Base-by-base conservation (phyloP, 2,888 invertebrate genomes). In the Scaptomyza caliginosa region DNA sequence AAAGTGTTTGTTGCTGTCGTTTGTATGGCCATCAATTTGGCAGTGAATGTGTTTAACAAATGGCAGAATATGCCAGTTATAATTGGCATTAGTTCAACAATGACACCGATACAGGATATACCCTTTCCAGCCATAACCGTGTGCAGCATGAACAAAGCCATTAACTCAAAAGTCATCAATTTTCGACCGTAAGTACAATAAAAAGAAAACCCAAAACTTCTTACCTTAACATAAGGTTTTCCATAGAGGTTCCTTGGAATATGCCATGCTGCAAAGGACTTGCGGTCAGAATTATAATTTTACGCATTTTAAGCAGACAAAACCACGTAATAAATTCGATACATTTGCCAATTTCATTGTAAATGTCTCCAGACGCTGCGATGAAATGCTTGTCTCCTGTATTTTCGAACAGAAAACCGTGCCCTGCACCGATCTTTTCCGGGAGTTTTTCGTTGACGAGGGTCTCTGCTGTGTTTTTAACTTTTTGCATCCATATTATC, bases 381-480 rank as follows among this genome's bases (percentile, higher is more conserved):
- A 92, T 1, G 94, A 95, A 71, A 94, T 96, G 94, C 86, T 96
- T 11, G 92, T 93, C 7, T 87, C 92, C 11, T 97, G 96, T 81
- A 90, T 91, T 59, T 96, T 95, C 94, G 94, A 94, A 76, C 93
- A 93, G 0, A 91, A 91, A 16, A 79, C 80, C 0, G 90, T 92
- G 67, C 92, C 93, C 55, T 96, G 96, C 85, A 92, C 93, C 7
- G 93, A 94, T 46, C 90, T 95, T 57, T 96, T 96, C 90, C 94
- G 94, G 82, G 94, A 95, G 0, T 94, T 95, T 51, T 92, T 96
- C 54, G 95, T 96, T 0, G 96, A 96, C 84, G 96, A 96, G 88
- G 97, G 97, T 0, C 92, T 96, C 4, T 97, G 97, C 88, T 97
- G 96, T 89, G 94, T 95, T 2, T 97, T 96, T 88, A 97, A 97